These are phyloP conservation scores for Sarcophaga variegata DNA, from an alignment of 2,888 invertebrate species.

Conservation along the genomic window DNA sequence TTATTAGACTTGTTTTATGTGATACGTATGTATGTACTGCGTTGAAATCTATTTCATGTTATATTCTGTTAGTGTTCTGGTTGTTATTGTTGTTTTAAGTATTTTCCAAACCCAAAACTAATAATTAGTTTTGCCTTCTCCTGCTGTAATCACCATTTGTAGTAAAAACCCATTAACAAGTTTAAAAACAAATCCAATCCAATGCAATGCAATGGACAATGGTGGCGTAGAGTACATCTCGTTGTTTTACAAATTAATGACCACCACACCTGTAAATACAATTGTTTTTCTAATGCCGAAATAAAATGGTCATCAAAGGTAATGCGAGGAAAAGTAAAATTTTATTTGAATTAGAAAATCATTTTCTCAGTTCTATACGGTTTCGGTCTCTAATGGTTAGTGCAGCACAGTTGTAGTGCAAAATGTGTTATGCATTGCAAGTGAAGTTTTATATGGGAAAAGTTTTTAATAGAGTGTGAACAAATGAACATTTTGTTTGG, in stretches of 20 bases:
- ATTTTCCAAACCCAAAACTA: slow-evolving; percentile 35
- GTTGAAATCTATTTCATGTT: neutral
- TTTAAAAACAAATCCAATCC: slow-evolving; percentile 31
- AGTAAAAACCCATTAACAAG: slow-evolving; percentile 58
- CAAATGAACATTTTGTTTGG: neutral
- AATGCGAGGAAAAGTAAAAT: neutral
- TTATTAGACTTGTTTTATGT: neutral
- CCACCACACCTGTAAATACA: slow-evolving; percentile 43
- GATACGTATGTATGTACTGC: neutral
- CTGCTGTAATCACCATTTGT: slow-evolving; percentile 28
- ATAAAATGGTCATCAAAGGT: neutral
- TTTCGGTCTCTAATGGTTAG: slow-evolving; percentile 4
- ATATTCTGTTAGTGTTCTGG: neutral
- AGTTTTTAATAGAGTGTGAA: slow-evolving; percentile 5
- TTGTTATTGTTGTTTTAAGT: slow-evolving; percentile 12
- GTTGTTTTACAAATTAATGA: slow-evolving; percentile 47
- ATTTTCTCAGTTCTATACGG: neutral
- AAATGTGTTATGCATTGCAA: neutral
- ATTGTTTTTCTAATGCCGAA: slow-evolving; percentile 1
- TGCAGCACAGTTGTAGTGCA: no score
- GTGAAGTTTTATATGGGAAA: neutral
- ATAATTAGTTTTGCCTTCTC: slow-evolving; percentile 52
- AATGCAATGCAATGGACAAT: neutral
- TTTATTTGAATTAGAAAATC: slow-evolving; percentile 44
- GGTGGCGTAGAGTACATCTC: neutral